These are phyloP conservation scores for Formica aserva DNA, from an alignment of 2,888 invertebrate genomes.

Conservation along the genomic window DNA sequence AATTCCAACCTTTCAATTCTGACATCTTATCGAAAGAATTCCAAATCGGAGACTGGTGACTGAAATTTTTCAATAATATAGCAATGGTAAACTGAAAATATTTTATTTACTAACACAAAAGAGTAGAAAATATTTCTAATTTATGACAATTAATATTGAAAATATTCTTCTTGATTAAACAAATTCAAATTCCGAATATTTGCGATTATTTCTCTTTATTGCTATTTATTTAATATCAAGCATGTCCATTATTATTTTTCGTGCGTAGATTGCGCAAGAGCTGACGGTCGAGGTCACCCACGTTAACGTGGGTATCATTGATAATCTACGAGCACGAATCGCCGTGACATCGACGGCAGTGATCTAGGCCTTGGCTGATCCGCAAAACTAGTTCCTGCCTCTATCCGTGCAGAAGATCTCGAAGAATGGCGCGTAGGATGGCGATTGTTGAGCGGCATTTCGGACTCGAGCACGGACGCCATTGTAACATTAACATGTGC, in stretches of 20 bases:
- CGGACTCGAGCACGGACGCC: conserved; percentile 55
- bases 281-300: conserved; percentile 49
- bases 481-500: conserved; percentile 71
- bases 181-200: not conserved
- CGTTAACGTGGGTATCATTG: conserved; percentile 28
- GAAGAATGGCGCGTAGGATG: conserved; percentile 73
- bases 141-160: not conserved
- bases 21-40: not conserved
- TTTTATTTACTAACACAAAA: not conserved
- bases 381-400: conserved; percentile 75
- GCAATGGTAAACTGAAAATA: not conserved
- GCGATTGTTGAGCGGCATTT: conserved; percentile 75
- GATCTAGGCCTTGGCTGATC: conserved; percentile 74
- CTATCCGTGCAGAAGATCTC: conserved; percentile 76
- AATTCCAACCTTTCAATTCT: not conserved
- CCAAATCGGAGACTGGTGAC: not conserved
- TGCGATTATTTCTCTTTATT: not conserved
- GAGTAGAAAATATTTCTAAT: not conserved
- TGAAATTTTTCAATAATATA: not conserved
- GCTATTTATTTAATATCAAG: not conserved
- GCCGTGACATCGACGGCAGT: conserved; percentile 71
- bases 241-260: not conserved
- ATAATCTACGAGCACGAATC: conserved; percentile 57
- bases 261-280: conserved; percentile 13
- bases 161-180: not conserved